Evolutionary conservation across 2,888 invertebrate species (phyloP).

Genomic region (Nasonovia ribisnigri): DNA sequence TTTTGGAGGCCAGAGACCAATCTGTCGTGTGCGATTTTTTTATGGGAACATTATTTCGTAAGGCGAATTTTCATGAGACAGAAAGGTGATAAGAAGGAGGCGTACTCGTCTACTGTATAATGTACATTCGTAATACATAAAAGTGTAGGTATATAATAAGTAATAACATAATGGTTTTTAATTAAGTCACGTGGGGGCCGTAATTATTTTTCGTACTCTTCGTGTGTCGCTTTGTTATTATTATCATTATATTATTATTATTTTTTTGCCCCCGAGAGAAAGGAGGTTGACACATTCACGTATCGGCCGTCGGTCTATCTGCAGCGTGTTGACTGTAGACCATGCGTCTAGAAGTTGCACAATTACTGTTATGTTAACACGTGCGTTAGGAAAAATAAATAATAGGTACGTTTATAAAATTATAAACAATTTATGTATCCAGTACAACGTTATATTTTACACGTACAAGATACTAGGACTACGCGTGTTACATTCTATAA

Average conservation of each 20-base stretch:
- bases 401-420: neutral
- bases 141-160: neutral
- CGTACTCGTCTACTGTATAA: neutral
- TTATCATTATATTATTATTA: slow-evolving; percentile 8
- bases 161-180: slow-evolving; percentile 31
- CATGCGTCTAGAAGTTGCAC: slow-evolving; percentile 42
- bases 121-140: neutral
- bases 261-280: slow-evolving; percentile 34
- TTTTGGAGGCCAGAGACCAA: neutral
- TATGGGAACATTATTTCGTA: neutral
- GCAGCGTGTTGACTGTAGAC: neutral
- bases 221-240: slow-evolving; percentile 31
- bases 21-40: neutral
- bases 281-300: slow-evolving; percentile 52
- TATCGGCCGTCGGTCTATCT: slow-evolving; percentile 22
- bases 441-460: neutral
- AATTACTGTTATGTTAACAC: slow-evolving; percentile 47
- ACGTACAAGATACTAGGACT: neutral
- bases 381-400: neutral
- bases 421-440: neutral
- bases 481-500: neutral
- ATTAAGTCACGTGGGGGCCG: slow-evolving; percentile 54
- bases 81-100: slow-evolving; percentile 13
- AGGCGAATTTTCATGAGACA: neutral
- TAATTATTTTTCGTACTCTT: slow-evolving; percentile 31